These are phyloP conservation scores for Paguma larvata DNA, from an alignment of 2,797 vertebrate species.

Conservation along the genomic window DNA sequence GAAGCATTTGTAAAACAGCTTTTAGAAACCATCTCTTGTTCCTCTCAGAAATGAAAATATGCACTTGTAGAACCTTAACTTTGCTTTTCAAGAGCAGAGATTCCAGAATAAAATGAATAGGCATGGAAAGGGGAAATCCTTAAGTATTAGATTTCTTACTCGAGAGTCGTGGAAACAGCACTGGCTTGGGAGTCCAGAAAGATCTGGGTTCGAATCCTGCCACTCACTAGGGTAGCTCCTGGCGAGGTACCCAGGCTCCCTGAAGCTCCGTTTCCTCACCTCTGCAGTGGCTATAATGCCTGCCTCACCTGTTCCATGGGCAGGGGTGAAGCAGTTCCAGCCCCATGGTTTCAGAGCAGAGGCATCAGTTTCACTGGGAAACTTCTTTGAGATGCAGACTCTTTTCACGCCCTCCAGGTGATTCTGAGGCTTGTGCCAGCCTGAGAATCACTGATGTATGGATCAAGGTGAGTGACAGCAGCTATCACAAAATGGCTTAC, in stretches of 20 bases:
- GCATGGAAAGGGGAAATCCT: neutral
- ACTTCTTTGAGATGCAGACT: neutral
- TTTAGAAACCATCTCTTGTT: neutral
- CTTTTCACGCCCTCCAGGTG: neutral
- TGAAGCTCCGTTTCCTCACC: neutral
- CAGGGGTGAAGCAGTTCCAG: neutral
- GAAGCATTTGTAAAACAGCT: neutral
- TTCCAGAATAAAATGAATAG: slow-evolving; percentile 16
- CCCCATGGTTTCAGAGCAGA: neutral
- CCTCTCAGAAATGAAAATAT: neutral
- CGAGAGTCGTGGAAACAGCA: neutral
- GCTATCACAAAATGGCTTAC: neutral
- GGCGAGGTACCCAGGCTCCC: neutral
- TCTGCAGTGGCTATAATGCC: neutral
- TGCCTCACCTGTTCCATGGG: neutral
- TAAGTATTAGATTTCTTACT: neutral
- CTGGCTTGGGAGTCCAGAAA: neutral
- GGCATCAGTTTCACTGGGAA: neutral
- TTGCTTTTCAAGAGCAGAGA: slow-evolving; percentile 4
- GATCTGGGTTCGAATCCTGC: neutral
- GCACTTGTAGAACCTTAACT: neutral
- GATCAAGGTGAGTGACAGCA: neutral
- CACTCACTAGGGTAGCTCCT: neutral
- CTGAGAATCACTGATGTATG: neutral
- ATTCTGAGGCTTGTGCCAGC: neutral